Evolutionary conservation across 2,113 vertebrate species (phyloP), one percentile per base, ranked within the genome.

Genomic region (Tachuris rubrigastra): DNA sequence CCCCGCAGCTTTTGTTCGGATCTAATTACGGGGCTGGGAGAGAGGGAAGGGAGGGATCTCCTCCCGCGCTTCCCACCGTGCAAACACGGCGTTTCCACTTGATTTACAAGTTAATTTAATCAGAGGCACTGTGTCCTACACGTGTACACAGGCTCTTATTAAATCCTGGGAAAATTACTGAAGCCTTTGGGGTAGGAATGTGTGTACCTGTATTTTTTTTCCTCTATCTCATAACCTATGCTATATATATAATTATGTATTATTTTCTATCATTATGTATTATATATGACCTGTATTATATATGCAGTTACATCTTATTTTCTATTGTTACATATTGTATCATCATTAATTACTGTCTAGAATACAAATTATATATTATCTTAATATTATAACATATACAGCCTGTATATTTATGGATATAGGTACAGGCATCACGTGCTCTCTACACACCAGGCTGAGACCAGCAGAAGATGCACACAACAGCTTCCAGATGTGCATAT

Each of bases 71-170:
- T 86, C 90, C 78, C 85, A 21, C 60, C 31, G 1, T 37, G 94
- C 85, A 89, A 93, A 94, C 12, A 44, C 39, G 18, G 55, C 3
- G 41, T 89, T 95, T 89, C 67, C 83, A 65, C 92, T 80, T 92
- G 96, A 97, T 96, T 97, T 96, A 89, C 94, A 93, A 94, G 90
- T 82, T 91, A 92, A 97, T 96, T 95, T 85, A 91, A 96, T 94
- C 90, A 84, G 88, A 91, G 75, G 63, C 59, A 3, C 81, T 17
- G 3, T 81, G 96, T 90, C 88, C 93, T 92, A 96, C 93, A 94
- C 9, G 2, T 69, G 85, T 91, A 87, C 89, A 87, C 81, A 71
- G 87, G 75, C 37, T 1, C 88, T 96, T 87, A 96, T 91, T 97
- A 93, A 96, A 94, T 80, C 59, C 9, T 1, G 3, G 7, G 39